These are phyloP conservation scores for Valencia hispanica DNA, from an alignment of 2,797 vertebrate genomes.

Conservation along the genomic window DNA sequence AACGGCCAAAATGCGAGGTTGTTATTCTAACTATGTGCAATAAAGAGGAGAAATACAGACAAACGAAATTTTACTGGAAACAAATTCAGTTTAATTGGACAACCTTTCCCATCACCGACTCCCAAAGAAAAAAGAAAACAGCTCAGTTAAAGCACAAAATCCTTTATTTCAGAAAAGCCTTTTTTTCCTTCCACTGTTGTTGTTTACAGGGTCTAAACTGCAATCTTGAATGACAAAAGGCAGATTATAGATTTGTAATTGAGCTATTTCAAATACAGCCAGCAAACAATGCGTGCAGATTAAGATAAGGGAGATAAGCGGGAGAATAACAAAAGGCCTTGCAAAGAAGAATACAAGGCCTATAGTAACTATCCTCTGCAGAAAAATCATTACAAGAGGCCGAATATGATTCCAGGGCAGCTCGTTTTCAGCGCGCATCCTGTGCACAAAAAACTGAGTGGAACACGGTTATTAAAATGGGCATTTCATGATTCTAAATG, in stretches of 20 bases:
- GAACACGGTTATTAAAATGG: neutral
- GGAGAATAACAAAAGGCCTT: slow-evolving; percentile 68
- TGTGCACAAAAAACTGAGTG: neutral
- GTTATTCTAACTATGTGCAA: neutral
- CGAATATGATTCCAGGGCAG: slow-evolving; percentile 24
- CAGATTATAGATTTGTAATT: slow-evolving; percentile 72
- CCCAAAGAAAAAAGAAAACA: neutral
- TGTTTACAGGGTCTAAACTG: slow-evolving; percentile 35
- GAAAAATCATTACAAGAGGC: slow-evolving; percentile 28
- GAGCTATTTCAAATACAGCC: slow-evolving; percentile 72
- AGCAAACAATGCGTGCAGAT: slow-evolving; percentile 68
- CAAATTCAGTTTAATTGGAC: neutral
- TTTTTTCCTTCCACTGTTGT: neutral
- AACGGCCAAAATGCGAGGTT: neutral
- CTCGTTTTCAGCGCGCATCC: neutral
- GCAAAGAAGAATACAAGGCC: slow-evolving; percentile 59
- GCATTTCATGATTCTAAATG: neutral
- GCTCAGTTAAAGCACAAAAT: neutral
- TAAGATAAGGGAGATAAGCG: slow-evolving; percentile 71
- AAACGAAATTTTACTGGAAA: neutral
- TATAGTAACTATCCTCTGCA: slow-evolving; percentile 29
- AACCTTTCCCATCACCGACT: neutral
- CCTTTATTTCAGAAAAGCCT: neutral
- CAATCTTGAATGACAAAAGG: slow-evolving; percentile 65
- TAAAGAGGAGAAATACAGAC: neutral